Conservation (phyloP, 2,797 vertebrate species). For the Petrocephalus sullivani region DNA sequence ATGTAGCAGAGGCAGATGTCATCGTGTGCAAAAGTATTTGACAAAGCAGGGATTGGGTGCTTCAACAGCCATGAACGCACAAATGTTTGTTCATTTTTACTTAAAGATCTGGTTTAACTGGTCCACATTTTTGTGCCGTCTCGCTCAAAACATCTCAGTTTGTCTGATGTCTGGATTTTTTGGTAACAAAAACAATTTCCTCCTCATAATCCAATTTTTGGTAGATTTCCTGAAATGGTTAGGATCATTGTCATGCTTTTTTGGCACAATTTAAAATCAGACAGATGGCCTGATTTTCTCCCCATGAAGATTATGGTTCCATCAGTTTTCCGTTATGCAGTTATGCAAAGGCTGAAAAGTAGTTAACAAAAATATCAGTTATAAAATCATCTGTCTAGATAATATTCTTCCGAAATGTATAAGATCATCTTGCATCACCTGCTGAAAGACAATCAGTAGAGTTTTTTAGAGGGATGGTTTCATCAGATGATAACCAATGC, state of each 20-base stretch:
- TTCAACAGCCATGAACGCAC: neutral
- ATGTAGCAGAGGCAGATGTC: neutral
- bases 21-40: neutral
- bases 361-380: constrained; percentile 9
- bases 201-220: neutral
- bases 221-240: neutral
- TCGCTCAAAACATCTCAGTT: neutral
- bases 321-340: constrained; percentile 40
- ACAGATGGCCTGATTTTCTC: constrained; percentile 3
- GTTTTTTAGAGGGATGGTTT: neutral
- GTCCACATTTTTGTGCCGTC: neutral
- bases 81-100: neutral
- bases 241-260: neutral
- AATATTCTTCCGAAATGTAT: neutral
- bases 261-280: neutral
- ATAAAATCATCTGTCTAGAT: neutral
- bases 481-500: neutral
- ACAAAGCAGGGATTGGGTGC: neutral
- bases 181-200: neutral
- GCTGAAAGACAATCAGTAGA: neutral
- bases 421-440: neutral
- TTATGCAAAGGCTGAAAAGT: constrained; percentile 26
- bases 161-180: neutral
- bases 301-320: constrained; percentile 30
- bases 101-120: neutral